phyloP scores from a whole-genome alignment of 1,140 invertebrate genomes.

The Aradophagus sp. region DNA sequence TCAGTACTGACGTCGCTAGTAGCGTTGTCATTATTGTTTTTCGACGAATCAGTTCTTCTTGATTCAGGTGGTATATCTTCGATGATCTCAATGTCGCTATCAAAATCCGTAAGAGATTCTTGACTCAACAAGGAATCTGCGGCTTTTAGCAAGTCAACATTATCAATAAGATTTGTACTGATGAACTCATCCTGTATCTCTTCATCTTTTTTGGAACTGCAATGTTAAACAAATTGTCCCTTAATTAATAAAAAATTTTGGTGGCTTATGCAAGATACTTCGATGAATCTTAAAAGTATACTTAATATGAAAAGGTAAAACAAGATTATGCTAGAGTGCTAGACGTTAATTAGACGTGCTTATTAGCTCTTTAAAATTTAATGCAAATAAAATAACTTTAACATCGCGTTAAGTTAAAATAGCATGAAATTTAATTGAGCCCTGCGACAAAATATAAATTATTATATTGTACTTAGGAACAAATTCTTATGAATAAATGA shows the following conservation, averaged over 20 bases:
- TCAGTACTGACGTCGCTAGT: neutral
- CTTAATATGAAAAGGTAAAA: neutral
- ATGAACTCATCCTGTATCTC: conserved; percentile 57
- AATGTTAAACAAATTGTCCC: conserved; percentile 3
- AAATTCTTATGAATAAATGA: too few species aligned
- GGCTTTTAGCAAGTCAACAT: conserved; percentile 56
- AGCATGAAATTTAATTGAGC: too few species aligned
- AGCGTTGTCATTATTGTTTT: neutral
- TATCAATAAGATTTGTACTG: conserved; percentile 66
- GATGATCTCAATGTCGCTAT: conserved; percentile 70
- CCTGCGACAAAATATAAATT: too few species aligned
- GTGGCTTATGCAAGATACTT: too few species aligned
- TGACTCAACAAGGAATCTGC: conserved; percentile 6
- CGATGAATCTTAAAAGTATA: neutral
- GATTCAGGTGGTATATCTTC: conserved; percentile 44
- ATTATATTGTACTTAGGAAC: too few species aligned
- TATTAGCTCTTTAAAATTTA: too few species aligned
- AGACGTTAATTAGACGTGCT: too few species aligned
- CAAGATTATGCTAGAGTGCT: too few species aligned
- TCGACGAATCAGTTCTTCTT: conserved; percentile 2
- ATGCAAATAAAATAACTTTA: too few species aligned
- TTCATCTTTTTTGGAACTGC: conserved; percentile 1
- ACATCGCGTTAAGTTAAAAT: too few species aligned
- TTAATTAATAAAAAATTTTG: neutral
- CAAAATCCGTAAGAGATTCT: conserved; percentile 46